Base-by-base conservation (phyloP, 2,888 invertebrate species). In the Tetragonisca angustula region DNA sequence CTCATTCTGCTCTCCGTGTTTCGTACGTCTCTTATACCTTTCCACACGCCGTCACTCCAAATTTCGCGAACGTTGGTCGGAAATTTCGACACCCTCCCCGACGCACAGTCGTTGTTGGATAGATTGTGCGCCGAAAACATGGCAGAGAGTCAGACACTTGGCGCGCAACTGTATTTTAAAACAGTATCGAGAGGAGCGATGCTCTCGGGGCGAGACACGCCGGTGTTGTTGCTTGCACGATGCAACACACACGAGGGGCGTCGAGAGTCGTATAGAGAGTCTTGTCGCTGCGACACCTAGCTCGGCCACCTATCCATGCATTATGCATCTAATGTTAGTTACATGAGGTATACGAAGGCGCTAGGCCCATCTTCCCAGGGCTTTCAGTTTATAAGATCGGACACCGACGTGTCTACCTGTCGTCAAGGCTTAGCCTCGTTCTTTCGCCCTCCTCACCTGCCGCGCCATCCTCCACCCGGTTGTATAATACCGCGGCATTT, bases 281-380 rank as follows among this genome's bases (percentile, higher is more conserved):
- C 83, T 87, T 84, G 88, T 88, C 87, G 87, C 86, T 75, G 85
- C 91, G 92, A 92, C 93, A 93, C 92, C 92, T 93, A 87, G 83
- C 87, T 75, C 83, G 84, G 87, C 89, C 90, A 89, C 90, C 91
- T 91, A 90, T 87, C 86, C 87, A 93, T 93, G 91, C 91, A 94
- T 94, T 92, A 94, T 94, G 93, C 94, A 94, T 94, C 93, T 92
- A 89, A 94, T 93, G 93, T 93, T 93, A 92, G 92, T 93, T 92
- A 89, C 94, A 93, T 92, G 93, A 93, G 93, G 87, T 89, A 87
- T 88, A 88, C 84, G 83, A 87, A 91, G 90, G 90, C 90, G 90
- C 90, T 89, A 89, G 83, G 79, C 87, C 88, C 88, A 87, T 89
- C 89, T 89, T 89, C 89, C 87, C 88, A 86, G 85, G 78, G 82